Percentiles rank a stretch among this genome's conserved stretches.
phyloP scores from a whole-genome alignment of 2,797 vertebrate genomes.

The Crenuchus spilurus region DNA sequence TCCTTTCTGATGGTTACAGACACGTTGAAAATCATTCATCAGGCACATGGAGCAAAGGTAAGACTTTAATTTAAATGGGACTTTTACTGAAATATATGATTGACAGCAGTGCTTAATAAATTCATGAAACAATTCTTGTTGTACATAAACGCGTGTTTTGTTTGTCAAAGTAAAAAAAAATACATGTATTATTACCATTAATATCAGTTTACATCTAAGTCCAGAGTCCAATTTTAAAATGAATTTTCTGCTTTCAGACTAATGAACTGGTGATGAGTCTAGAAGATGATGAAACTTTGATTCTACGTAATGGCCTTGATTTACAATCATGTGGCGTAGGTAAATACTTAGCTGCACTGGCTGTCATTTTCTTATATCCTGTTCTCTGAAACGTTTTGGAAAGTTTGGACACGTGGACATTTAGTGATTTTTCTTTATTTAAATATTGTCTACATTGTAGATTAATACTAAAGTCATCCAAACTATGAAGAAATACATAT shows the following conservation, averaged over 20 bases:
- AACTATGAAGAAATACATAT: too few relatives aligned
- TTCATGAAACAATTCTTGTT: too few relatives aligned
- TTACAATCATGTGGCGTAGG: slow-evolving; percentile 85
- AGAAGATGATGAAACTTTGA: slow-evolving; percentile 86
- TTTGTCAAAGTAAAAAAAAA: too few relatives aligned
- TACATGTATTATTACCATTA: too few relatives aligned
- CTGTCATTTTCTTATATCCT: not conserved
- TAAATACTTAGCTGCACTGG: slow-evolving; percentile 64
- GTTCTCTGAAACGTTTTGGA: not conserved
- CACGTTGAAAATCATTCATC: slow-evolving; percentile 94
- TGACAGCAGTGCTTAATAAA: too few relatives aligned
- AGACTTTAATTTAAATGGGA: not conserved
- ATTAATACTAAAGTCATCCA: too few relatives aligned
- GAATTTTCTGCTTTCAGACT: slow-evolving; percentile 75
- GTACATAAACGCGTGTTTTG: too few relatives aligned
- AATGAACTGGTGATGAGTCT: slow-evolving; percentile 92
- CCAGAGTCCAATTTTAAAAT: too few relatives aligned
- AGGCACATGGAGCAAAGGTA: slow-evolving; percentile 94
- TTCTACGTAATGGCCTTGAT: slow-evolving; percentile 79
- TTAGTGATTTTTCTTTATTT: too few relatives aligned
- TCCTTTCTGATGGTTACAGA: slow-evolving; percentile 74
- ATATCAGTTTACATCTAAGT: too few relatives aligned
- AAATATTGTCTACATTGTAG: too few relatives aligned
- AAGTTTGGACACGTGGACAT: too few relatives aligned
- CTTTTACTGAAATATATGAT: not conserved